phyloP scores from a whole-genome alignment of 2,888 invertebrate species.

The Ditula angustiorana region DNA sequence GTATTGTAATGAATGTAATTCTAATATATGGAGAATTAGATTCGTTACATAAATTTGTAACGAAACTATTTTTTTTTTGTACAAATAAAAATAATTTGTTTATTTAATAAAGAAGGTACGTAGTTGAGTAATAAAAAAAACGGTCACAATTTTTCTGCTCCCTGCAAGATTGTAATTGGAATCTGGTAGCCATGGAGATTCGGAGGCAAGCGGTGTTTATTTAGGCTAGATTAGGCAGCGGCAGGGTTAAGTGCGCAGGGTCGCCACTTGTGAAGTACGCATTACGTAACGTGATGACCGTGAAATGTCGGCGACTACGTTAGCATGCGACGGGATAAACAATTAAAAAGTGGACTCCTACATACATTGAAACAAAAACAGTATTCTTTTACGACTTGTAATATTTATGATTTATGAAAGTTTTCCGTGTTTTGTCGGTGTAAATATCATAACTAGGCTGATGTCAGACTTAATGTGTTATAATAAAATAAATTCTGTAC shows the following conservation, averaged over 20 bases:
- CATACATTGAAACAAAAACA: too few species aligned
- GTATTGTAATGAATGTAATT: too few species aligned
- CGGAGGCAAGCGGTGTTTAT: conserved; percentile 7
- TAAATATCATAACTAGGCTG: too few species aligned
- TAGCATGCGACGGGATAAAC: background rate
- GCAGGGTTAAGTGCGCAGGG: background rate
- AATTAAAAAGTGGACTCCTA: background rate
- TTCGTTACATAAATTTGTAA: too few species aligned
- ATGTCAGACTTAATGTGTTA: too few species aligned
- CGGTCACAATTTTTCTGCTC: background rate
- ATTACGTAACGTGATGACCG: background rate
- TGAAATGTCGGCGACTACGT: background rate
- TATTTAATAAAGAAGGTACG: background rate
- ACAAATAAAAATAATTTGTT: background rate
- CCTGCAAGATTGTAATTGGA: background rate
- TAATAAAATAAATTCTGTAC: too few species aligned
- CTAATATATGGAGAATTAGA: too few species aligned
- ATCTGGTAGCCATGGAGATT: conserved; percentile 3
- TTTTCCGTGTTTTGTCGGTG: too few species aligned
- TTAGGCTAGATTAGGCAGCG: conserved; percentile 17
- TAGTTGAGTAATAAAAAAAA: background rate
- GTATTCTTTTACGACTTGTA: too few species aligned
- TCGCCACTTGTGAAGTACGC: conserved; percentile 4
- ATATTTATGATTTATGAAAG: too few species aligned
- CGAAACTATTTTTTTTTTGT: too few species aligned